Evolutionary conservation across 2,113 vertebrate species (phyloP).

Genomic region (Heptranchias perlo): DNA sequence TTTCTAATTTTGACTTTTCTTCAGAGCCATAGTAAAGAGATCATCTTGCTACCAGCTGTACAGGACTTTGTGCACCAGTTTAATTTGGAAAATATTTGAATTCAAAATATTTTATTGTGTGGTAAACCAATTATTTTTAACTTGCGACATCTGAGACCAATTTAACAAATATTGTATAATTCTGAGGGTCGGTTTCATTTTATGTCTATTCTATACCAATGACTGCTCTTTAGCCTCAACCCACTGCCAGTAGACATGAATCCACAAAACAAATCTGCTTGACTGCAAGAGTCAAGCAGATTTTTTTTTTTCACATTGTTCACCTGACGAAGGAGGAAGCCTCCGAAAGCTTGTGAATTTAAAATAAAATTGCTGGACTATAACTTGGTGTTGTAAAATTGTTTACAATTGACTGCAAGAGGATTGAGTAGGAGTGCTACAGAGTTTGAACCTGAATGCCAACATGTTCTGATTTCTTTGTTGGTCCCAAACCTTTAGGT

Average conservation of each 20-base stretch:
- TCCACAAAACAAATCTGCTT: slow-evolving; percentile 13
- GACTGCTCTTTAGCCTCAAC: not conserved
- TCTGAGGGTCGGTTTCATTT: slow-evolving; percentile 31
- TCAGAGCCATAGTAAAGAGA: not conserved
- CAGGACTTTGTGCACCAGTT: slow-evolving; percentile 7
- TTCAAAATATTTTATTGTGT: slow-evolving; percentile 33
- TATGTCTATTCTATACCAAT: slow-evolving; percentile 12
- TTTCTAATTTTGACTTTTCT: slow-evolving; percentile 10
- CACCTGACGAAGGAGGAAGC: no score
- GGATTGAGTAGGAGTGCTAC: not conserved
- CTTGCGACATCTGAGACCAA: slow-evolving; percentile 28
- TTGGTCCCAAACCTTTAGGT: not conserved
- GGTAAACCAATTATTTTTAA: slow-evolving; percentile 36
- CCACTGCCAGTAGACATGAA: not conserved
- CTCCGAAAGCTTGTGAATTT: no score
- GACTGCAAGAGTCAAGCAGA: not conserved
- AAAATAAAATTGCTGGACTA: no score
- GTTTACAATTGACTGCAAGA: slow-evolving; percentile 4
- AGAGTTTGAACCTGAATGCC: not conserved
- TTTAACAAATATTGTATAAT: slow-evolving; percentile 28
- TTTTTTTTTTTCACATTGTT: no score
- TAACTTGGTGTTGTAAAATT: no score
- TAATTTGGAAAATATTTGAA: slow-evolving; percentile 35
- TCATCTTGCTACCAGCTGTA: slow-evolving; percentile 23
- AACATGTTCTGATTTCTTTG: not conserved